Base-by-base conservation (phyloP, 1,140 invertebrate species). In the Branchinecta lindahli region DNA sequence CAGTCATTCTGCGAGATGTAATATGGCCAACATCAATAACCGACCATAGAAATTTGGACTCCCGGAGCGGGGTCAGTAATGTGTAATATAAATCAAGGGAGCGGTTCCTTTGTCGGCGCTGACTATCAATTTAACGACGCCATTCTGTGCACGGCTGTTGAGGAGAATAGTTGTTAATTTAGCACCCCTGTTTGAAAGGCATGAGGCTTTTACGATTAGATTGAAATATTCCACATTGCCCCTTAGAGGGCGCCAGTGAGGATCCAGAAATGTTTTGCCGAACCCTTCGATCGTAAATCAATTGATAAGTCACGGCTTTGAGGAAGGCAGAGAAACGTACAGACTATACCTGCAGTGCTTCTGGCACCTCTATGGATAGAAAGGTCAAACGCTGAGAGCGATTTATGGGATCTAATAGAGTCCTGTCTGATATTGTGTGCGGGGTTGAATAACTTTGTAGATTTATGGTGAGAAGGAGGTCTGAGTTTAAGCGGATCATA, bases 181-280 rank as follows among this genome's bases (percentile, higher is more conserved):
- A 61, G 52, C 52, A 61, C 52, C 52, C 52, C 52, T 61, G 52
- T 61, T 61, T 61, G 52, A 61, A 61, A 61, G 52, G 52, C 52
- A 61, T 61, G 52, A 61, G 52, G 52, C 12, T 61, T 61, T 61
- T 61, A 61, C 18, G 52, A 61, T 61, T 61, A 61, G 52, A 61
- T 61, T 61, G 52, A 61, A 61, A 61, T 61, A 61, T 61, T 61
- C 52, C 52, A 61, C 52, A 61, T 61, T 61, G 52, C 52, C 52
- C 52, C 52, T 61, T 61, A 20, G 52, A 61, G 52, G 52, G 52
- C 52, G 52, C 52, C 52, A 61, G 52, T 2, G 52, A 15, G 52
- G 52, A 61, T 61, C 52, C 18, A 20, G 18, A 61, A 61, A 61
- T 61, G 18, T 61, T 61, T 61, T 61, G 12, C 52, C 18, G 52